Evolutionary conservation across 2,113 vertebrate species (phyloP), one percentile per base, ranked within the genome.

Genomic region (Gadus macrocephalus): DNA sequence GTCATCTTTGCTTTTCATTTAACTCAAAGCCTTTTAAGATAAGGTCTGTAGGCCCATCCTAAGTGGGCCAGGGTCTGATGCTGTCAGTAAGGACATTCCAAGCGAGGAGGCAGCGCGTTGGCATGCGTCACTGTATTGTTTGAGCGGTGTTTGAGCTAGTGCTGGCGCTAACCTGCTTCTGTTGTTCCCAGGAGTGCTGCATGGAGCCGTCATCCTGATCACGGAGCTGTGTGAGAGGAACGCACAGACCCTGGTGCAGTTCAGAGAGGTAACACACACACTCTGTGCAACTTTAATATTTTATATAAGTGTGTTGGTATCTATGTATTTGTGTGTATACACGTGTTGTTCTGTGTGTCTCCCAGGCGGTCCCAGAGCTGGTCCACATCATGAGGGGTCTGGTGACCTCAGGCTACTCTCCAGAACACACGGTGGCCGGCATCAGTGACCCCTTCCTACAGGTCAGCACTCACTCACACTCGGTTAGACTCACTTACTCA

Each of bases 381-480:
- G 92, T 95, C 15, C 91, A 93, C 78, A 92, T 95, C 55, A 92
- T 96, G 84, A 93, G 86, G 62, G 90, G 92, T 68, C 84, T 96
- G 70, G 88, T 94, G 53, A 93, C 91, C 20, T 94, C 93, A 0
- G 93, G 94, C 27, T 95, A 93, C 77, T 95, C 93, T 42, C 88
- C 91, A 17, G 95, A 96, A 17, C 93, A 95, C 55, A 94, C 93
- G 22, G 90, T 96, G 64, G 91, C 93, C 15, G 95, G 95, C 73
- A 85, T 96, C 88, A 95, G 93, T 3, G 93, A 96, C 78, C 95
- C 95, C 35, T 96, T 96, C 83, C 85, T 96, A 0, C 95, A 96
- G 94, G 95, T 95, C 42, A 68, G 83, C 71, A 38, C 16, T 28
- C n/a, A 61, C n/a, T 59, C 15, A 59, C 53, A 12, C 53, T 55